Evolutionary conservation across 2,113 vertebrate species (phyloP).

Genomic region (Toxostoma redivivum): DNA sequence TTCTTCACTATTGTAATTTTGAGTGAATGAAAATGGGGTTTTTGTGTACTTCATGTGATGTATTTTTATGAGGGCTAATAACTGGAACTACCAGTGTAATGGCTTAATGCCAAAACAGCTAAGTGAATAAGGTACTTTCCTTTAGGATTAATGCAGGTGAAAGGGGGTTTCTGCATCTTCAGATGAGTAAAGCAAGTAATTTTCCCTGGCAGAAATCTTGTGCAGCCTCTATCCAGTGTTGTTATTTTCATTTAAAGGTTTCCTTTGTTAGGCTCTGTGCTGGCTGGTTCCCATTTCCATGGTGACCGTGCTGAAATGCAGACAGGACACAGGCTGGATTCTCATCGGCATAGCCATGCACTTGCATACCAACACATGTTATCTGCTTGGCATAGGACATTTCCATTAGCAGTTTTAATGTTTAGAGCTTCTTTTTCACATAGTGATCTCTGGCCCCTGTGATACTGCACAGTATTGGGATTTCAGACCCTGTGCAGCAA

Average conservation of each 20-base stretch:
- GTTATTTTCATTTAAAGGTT: slow-evolving; percentile 64
- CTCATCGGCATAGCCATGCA: slow-evolving; percentile 19
- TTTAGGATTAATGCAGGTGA: background rate
- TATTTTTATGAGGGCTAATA: background rate
- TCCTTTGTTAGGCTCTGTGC: slow-evolving; percentile 68
- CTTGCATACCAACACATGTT: slow-evolving; percentile 57
- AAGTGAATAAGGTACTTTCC: background rate
- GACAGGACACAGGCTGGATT: slow-evolving; percentile 55
- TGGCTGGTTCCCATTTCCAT: slow-evolving; percentile 68
- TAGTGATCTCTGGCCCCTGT: background rate
- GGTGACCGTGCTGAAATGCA: slow-evolving; percentile 63
- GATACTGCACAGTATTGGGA: background rate
- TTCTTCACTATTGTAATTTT: slow-evolving; percentile 26
- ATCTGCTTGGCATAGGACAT: slow-evolving; percentile 9
- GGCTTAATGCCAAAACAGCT: background rate
- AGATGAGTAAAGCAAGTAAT: background rate
- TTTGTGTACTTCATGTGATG: background rate
- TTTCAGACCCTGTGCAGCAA: background rate
- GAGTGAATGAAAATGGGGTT: background rate
- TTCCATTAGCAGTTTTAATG: background rate
- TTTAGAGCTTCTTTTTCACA: background rate
- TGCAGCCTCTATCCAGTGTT: slow-evolving; percentile 22
- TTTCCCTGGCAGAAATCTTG: background rate
- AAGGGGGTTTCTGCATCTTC: background rate
- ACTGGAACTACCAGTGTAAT: background rate